phyloP scores from a whole-genome alignment of 1,140 invertebrate species.

The Drosophila littoralis region DNA sequence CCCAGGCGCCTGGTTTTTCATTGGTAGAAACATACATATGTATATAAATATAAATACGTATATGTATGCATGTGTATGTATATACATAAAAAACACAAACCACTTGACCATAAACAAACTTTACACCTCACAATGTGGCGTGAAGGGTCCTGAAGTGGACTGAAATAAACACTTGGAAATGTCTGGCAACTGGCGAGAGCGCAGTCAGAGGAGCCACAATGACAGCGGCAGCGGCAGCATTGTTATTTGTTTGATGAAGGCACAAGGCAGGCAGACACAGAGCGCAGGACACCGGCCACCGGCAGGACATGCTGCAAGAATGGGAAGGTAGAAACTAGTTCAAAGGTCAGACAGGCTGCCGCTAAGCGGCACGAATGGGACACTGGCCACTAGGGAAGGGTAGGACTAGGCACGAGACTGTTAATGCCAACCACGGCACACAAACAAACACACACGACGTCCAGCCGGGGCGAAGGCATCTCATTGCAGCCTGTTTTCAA shows the following conservation, averaged over 20 bases:
- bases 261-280: slow-evolving; percentile 8
- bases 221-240: slow-evolving; percentile 13
- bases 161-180: slow-evolving; percentile 78
- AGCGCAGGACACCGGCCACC: slow-evolving; percentile 10
- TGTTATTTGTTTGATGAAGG: slow-evolving; percentile 69
- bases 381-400: slow-evolving; percentile 1
- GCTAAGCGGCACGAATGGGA: slow-evolving; percentile 59
- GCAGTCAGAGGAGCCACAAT: neutral
- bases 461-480: slow-evolving; percentile 18
- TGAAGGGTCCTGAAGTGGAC: slow-evolving; percentile 66
- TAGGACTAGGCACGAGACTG: slow-evolving; percentile 4
- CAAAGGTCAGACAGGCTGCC: slow-evolving; percentile 32
- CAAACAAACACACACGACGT: neutral
- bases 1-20: slow-evolving; percentile 16
- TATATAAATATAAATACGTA: slow-evolving; percentile 2
- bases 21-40: neutral
- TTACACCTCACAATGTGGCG: slow-evolving; percentile 73
- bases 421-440: slow-evolving; percentile 19
- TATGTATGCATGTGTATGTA: slow-evolving; percentile 15
- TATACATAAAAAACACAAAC: slow-evolving; percentile 37
- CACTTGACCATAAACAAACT: slow-evolving; percentile 82
- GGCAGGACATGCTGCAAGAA: slow-evolving; percentile 6
- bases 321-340: slow-evolving; percentile 13
- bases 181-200: slow-evolving; percentile 36
- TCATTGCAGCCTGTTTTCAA: slow-evolving; percentile 31